Evolutionary conservation across 1,140 invertebrate species (phyloP).

Genomic region (Ptiloglossa arizonensis): DNA sequence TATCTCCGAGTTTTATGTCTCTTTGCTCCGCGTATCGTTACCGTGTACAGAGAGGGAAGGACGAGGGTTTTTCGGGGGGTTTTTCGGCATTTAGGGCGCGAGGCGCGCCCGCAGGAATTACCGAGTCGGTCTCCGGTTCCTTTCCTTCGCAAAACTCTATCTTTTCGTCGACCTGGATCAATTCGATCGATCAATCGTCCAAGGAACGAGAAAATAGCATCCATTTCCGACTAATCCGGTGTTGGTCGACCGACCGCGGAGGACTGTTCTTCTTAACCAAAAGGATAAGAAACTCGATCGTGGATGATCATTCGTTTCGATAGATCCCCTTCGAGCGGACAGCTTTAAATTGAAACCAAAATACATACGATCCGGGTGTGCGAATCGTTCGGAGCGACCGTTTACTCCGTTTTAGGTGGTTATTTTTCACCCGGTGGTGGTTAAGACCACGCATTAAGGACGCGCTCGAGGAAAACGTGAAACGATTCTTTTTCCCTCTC

Average conservation of each 20-base stretch:
- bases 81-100: neutral
- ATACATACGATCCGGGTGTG: slow-evolving; percentile 19
- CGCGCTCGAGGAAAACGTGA: neutral
- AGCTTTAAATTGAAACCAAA: slow-evolving; percentile 59
- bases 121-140: neutral
- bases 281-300: slow-evolving; percentile 1
- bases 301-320: slow-evolving; percentile 52
- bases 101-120: neutral
- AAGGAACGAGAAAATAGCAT: slow-evolving; percentile 24
- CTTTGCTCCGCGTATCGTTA: slow-evolving; percentile 12
- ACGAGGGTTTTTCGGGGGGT: too few species aligned
- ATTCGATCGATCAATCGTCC: slow-evolving; percentile 39
- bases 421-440: slow-evolving; percentile 47
- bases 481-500: too few species aligned
- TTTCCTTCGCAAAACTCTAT: neutral
- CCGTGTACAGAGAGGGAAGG: neutral
- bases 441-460: neutral
- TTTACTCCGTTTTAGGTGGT: slow-evolving; percentile 24
- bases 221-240: slow-evolving; percentile 37
- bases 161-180: slow-evolving; percentile 22
- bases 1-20: slow-evolving; percentile 45
- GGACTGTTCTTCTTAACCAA: neutral
- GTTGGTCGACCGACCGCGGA: slow-evolving; percentile 6
- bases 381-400: slow-evolving; percentile 26
- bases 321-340: slow-evolving; percentile 42